Conservation (phyloP, 2,113 vertebrate genomes). For the Sphyrna mokarran region DNA sequence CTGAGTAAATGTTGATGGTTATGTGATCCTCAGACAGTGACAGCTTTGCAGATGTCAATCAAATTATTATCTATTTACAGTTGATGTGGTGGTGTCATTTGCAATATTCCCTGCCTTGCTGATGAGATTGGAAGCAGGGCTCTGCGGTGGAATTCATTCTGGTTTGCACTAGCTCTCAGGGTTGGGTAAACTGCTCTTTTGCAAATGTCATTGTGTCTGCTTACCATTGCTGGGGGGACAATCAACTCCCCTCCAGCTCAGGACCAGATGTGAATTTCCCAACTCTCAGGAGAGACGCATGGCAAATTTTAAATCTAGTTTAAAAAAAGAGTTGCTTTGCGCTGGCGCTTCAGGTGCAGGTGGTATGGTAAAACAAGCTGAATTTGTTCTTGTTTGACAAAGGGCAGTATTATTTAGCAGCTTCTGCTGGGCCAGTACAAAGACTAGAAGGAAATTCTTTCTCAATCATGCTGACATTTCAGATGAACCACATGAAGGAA, state of each 20-base stretch:
- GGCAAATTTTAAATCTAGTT: slow-evolving; percentile 98
- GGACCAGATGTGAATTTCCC: slow-evolving; percentile 95
- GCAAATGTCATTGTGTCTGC: slow-evolving; percentile 98
- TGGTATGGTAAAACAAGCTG: slow-evolving; percentile 54
- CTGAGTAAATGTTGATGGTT: slow-evolving; percentile 79
- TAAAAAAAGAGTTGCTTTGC: slow-evolving; percentile 89
- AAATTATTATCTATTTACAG: slow-evolving; percentile 99
- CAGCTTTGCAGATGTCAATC: slow-evolving; percentile 99
- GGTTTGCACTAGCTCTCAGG: slow-evolving; percentile 77
- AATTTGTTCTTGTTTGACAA: slow-evolving; percentile 50
- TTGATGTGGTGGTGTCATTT: slow-evolving; percentile 98
- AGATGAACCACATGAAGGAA: not conserved
- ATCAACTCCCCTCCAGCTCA: slow-evolving; percentile 80
- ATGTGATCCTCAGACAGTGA: slow-evolving; percentile 80
- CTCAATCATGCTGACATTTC: slow-evolving; percentile 29
- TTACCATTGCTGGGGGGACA: slow-evolving; percentile 81
- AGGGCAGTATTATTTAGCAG: slow-evolving; percentile 32
- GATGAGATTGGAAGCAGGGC: slow-evolving; percentile 81
- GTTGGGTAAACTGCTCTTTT: slow-evolving; percentile 73
- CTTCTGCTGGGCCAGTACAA: not conserved
- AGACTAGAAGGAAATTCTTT: slow-evolving; percentile 12
- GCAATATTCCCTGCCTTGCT: slow-evolving; percentile 95
- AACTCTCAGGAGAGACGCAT: slow-evolving; percentile 80
- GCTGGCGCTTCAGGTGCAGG: slow-evolving; percentile 80
- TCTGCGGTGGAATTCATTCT: slow-evolving; percentile 58